Evolutionary conservation across 1,140 invertebrate genomes (phyloP), one percentile per base, ranked within the genome.

Genomic region (Pinna nobilis): DNA sequence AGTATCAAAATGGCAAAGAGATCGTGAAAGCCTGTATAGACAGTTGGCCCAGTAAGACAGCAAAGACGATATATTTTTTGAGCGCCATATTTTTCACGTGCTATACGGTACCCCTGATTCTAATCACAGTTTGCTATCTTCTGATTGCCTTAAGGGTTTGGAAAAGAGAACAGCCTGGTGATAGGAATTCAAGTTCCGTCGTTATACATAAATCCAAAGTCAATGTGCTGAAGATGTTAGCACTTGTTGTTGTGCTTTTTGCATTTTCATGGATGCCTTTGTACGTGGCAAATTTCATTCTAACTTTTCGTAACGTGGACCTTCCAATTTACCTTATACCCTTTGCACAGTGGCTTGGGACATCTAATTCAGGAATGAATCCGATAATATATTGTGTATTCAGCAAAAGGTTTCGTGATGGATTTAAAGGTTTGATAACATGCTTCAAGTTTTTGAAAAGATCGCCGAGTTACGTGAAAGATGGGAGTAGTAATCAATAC

Each of bases 361-460:
- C 96, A 0, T 96, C 96, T 23, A 99, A 99, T 88, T 97, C 96
- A 33, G 98, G 96, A 91, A 96, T 99, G 80, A 99, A 99, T 89
- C 98, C 98, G 0, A 94, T 98, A 50, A 92, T 99, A n/a, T 99
- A 99, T 88, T 96, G 97, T 0, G 97, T 96, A 88, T 98, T 98
- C 90, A 98, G 98, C 88, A 96, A 39, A 20, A 74, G 69, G 30
- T 74, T 74, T 47, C 51, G 72, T 37, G 35, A 69, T 28, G 65
- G 72, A 11, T 74, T 74, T n/a, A n/a, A n/a, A n/a, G n/a, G n/a
- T n/a, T n/a, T n/a, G n/a, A n/a, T n/a, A n/a, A n/a, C n/a, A n/a
- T n/a, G n/a, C n/a, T n/a, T n/a, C n/a, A n/a, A n/a, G n/a, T n/a
- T n/a, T n/a, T n/a, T n/a, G n/a, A n/a, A n/a, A n/a, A n/a, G n/a